phyloP scores from a whole-genome alignment of 2,888 invertebrate species.

The Cancer borealis region DNA sequence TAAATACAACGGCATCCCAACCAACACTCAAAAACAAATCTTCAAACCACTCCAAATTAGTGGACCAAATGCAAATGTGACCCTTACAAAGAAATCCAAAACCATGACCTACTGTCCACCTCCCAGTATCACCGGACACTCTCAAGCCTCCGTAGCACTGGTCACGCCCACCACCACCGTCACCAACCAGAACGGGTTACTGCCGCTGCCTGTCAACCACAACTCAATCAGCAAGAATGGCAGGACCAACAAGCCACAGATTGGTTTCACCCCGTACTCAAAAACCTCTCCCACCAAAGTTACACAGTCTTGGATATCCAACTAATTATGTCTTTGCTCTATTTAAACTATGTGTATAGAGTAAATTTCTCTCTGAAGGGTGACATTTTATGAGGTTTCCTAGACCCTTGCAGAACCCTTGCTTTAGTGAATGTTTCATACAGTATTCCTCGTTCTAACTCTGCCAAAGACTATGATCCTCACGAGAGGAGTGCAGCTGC shows the following conservation, averaged over 20 bases:
- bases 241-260: constrained; percentile 70
- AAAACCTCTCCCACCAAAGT: constrained; percentile 71
- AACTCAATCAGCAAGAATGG: constrained; percentile 68
- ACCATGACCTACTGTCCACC: constrained; percentile 61
- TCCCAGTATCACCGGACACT: constrained; percentile 48
- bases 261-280: constrained; percentile 70
- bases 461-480: constrained; percentile 68
- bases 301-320: constrained; percentile 72
- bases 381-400: constrained; percentile 51
- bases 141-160: constrained; percentile 66
- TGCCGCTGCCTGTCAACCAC: constrained; percentile 67
- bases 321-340: constrained; percentile 62
- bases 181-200: constrained; percentile 65
- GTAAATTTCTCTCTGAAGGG: constrained; percentile 52
- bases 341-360: constrained; percentile 57
- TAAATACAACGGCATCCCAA: constrained; percentile 73
- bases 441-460: constrained; percentile 71
- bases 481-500: constrained; percentile 57
- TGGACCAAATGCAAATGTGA: constrained; percentile 64
- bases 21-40: constrained; percentile 69
- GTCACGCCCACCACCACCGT: constrained; percentile 66
- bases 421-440: constrained; percentile 62
- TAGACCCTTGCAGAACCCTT: constrained; percentile 64
- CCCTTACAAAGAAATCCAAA: constrained; percentile 59
- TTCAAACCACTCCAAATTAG: constrained; percentile 75